Base-by-base conservation (phyloP, 2,888 invertebrate species). In the Marronus borbonicus region DNA sequence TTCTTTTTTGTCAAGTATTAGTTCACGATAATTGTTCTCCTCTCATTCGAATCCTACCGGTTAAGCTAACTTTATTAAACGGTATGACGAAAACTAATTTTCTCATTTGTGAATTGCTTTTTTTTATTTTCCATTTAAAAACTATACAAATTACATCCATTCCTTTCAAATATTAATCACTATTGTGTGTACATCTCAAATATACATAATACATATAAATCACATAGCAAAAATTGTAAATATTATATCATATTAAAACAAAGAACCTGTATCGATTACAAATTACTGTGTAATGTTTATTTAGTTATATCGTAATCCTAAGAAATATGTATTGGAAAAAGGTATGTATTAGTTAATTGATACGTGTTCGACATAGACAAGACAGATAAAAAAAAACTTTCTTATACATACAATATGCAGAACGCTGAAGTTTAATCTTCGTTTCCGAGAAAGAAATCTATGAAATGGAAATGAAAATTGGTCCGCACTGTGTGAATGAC, bases 141-240 rank as follows among this genome's bases (percentile, higher is more conserved):
- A 55, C 70, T 70, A 70, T 70, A 55, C 55, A 70, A 58, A 39
- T 58, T 70, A 70, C 70, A 70, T 70, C 76, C 76, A 76, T 20
- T 58, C 55, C 55, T 58, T 58, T 58, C 20, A 58, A 44, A 44
- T 44, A 44, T 44, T 44, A 44, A 44, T 44, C 76, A 76, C 52
- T 66, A 64, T 12, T 55, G 20, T 55, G 66, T 76, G 44, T 12
- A 44, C 44, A 44, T 12, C 12, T 44, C 44, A 44, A 44, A 8
- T 68, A 76, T 68, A 76, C 58, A 58, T 65, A 28, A 17, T 60
- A 44, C 44, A 44, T 36, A 58, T 74, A 74, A 74, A 74, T 74
- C 72, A 74, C 70, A 74, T 74, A 74, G 72, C 72, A 74, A 74
- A 44, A 74, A 62, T 44, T 74, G 60, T 74, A 44, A 44, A 44